Conservation (phyloP, 2,113 vertebrate genomes). For the Arenaria interpres region DNA sequence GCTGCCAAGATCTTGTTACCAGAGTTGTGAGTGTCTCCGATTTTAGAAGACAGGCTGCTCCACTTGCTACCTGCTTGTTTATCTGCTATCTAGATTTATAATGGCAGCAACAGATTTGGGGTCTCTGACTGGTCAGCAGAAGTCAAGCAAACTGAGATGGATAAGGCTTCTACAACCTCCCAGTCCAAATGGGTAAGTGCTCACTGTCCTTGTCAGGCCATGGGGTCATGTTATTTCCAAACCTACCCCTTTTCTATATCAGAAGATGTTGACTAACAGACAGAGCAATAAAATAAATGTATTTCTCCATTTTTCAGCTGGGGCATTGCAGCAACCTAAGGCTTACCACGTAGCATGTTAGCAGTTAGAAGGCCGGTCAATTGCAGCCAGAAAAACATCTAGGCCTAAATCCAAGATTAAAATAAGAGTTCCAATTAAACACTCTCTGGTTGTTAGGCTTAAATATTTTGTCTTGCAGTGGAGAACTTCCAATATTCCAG, state of each 20-base stretch:
- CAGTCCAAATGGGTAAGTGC: neutral
- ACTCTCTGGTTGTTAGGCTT: neutral
- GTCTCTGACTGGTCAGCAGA: neutral
- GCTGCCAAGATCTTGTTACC: neutral
- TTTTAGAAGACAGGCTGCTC: neutral
- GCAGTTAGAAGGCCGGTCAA: neutral
- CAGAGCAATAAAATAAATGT: neutral
- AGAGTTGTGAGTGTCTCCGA: neutral
- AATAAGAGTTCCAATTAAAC: neutral
- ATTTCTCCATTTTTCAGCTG: neutral
- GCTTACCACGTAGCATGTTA: neutral
- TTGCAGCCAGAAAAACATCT: neutral
- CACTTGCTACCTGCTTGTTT: neutral
- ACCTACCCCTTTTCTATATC: accelerated
- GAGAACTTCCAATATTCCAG: neutral
- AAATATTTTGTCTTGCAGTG: neutral
- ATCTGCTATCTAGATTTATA: neutral
- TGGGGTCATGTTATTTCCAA: neutral
- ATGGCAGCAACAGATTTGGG: neutral
- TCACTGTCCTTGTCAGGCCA: neutral
- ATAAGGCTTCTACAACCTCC: neutral
- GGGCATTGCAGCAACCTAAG: neutral
- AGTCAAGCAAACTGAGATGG: neutral
- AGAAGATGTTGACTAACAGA: neutral
- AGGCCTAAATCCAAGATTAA: neutral